These are phyloP conservation scores for Actinia equina DNA, from an alignment of 64 coral and sea anemone species.

Conservation along the genomic window DNA sequence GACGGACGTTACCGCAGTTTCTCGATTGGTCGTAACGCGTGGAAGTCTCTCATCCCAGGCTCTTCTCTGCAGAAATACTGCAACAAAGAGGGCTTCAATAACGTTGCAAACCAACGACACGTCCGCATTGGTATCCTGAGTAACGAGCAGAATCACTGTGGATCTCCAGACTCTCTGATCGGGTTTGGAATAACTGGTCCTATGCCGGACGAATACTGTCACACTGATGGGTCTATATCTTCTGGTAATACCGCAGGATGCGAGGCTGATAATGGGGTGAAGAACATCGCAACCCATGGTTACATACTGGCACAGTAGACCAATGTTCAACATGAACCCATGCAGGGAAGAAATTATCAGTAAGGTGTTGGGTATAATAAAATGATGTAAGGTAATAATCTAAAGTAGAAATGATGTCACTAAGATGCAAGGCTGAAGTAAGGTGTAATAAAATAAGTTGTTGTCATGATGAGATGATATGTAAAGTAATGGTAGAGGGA, in stretches of 20 bases:
- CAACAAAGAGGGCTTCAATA: constrained; percentile 62
- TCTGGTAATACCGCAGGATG: neutral
- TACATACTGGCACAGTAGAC: constrained; percentile 3
- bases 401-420: too few relatives aligned
- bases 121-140: neutral
- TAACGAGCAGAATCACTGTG: neutral
- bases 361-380: too few relatives aligned
- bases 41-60: constrained; percentile 23
- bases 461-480: neutral
- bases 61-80: constrained; percentile 32
- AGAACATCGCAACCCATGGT: neutral
- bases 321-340: too few relatives aligned
- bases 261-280: neutral
- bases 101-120: neutral
- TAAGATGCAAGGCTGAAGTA: too few relatives aligned
- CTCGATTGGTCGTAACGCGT: neutral
- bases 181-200: neutral
- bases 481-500: too few relatives aligned
- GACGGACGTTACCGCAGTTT: neutral
- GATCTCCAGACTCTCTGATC: neutral
- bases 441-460: neutral
- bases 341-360: too few relatives aligned
- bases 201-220: neutral
- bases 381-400: too few relatives aligned
- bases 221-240: neutral